phyloP scores from a whole-genome alignment of 2,888 invertebrate genomes.

The Phengaris arion region DNA sequence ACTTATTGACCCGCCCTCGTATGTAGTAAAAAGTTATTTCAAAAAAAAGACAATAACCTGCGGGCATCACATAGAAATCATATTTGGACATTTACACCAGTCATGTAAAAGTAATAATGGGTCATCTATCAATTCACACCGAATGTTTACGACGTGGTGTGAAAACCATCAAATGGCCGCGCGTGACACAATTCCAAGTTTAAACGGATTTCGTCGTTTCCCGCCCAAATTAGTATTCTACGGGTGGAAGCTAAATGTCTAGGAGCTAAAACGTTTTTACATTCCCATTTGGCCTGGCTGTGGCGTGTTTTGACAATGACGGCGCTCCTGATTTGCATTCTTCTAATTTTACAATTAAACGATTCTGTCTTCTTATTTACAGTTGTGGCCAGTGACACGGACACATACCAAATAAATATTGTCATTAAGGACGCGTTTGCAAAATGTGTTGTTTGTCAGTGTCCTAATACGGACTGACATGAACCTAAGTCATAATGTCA shows the following conservation, averaged over 20 bases:
- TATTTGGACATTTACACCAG: neutral
- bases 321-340: neutral
- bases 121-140: neutral
- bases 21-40: too few relatives aligned
- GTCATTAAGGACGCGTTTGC: too few relatives aligned
- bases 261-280: slow-evolving; percentile 6
- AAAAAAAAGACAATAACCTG: too few relatives aligned
- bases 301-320: neutral
- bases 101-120: neutral
- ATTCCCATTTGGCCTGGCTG: neutral
- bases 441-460: too few relatives aligned
- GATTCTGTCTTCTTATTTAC: too few relatives aligned
- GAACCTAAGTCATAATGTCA: too few relatives aligned
- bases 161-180: neutral
- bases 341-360: neutral
- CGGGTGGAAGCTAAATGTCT: slow-evolving; percentile 6
- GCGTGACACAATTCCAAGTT: slow-evolving; percentile 7
- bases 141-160: neutral
- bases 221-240: slow-evolving; percentile 18
- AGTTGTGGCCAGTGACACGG: too few relatives aligned
- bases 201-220: slow-evolving; percentile 9
- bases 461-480: too few relatives aligned
- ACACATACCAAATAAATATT: too few relatives aligned
- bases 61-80: too few relatives aligned
- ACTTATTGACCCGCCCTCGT: too few relatives aligned